A percentile compares a stretch with the other conserved stretches of the same genome.
These are phyloP conservation scores for Camelus dromedarius DNA, from an alignment of 2,113 vertebrate genomes.

Conservation along the genomic window DNA sequence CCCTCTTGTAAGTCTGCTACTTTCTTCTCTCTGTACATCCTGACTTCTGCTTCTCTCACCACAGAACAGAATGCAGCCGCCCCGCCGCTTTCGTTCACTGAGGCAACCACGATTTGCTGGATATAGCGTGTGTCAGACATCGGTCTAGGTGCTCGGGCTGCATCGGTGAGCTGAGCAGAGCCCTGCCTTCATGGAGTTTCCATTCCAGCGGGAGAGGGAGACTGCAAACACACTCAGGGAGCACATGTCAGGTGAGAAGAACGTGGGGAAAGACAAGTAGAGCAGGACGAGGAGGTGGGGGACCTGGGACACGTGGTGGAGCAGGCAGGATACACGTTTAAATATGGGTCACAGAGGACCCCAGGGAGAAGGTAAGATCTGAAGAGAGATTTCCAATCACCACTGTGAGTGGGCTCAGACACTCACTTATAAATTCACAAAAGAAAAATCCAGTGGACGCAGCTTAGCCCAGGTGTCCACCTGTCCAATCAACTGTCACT, in stretches of 20 bases:
- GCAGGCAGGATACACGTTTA: background rate
- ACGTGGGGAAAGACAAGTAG: background rate
- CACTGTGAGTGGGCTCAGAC: background rate
- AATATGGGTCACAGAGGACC: background rate
- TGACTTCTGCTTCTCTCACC: background rate
- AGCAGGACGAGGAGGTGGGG: background rate
- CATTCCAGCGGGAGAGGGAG: background rate
- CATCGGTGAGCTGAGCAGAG: background rate
- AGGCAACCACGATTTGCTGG: background rate
- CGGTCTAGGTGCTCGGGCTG: background rate
- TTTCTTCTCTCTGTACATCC: background rate
- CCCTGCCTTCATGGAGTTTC: background rate
- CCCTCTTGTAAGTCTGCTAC: background rate
- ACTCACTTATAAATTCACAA: background rate
- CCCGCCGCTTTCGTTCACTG: background rate
- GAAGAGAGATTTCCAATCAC: background rate
- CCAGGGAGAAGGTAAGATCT: background rate
- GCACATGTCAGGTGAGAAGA: background rate
- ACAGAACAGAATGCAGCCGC: background rate
- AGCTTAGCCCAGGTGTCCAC: background rate
- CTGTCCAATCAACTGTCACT: background rate
- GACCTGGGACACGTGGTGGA: rapidly evolving
- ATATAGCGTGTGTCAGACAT: background rate
- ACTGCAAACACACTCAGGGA: background rate
- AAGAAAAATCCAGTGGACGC: background rate